phyloP scores from a whole-genome alignment of 2,113 vertebrate genomes.

The Panthera uncia region DNA sequence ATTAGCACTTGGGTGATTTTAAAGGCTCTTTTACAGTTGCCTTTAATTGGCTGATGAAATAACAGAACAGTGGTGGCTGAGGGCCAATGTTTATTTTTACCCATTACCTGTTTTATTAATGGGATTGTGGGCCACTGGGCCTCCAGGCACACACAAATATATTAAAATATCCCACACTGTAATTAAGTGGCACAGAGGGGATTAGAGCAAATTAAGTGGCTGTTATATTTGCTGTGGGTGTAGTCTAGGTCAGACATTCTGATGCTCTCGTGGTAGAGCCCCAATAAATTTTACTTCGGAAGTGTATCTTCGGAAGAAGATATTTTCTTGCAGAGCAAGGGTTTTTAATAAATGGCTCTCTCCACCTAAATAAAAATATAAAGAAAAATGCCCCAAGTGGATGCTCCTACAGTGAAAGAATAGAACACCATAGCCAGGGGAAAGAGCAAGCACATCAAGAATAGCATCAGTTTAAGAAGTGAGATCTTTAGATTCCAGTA shows the following conservation, averaged over 20 bases:
- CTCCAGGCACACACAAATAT: constrained; percentile 60
- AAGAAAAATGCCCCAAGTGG: constrained; percentile 21
- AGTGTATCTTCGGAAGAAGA: background rate
- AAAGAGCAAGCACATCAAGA: background rate
- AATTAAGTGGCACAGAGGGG: constrained; percentile 62
- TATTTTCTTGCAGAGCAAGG: constrained; percentile 9
- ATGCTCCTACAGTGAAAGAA: constrained; percentile 43
- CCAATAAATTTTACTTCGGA: background rate
- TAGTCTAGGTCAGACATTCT: background rate
- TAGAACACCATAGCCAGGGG: constrained; percentile 18
- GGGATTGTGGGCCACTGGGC: constrained; percentile 58
- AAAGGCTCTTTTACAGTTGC: constrained; percentile 48
- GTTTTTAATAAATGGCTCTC: constrained; percentile 41
- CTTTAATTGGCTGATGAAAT: constrained; percentile 55
- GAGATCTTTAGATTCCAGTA: background rate
- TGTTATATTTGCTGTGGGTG: background rate
- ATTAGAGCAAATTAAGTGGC: constrained; percentile 48
- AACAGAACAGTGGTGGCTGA: constrained; percentile 41
- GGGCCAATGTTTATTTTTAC: constrained; percentile 73
- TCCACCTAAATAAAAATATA: constrained; percentile 40
- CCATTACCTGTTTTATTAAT: constrained; percentile 73
- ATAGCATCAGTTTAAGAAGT: constrained; percentile 12
- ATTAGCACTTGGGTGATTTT: constrained; percentile 50
- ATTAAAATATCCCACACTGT: constrained; percentile 55
- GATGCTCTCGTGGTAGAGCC: background rate